These are phyloP conservation scores for Trogon melanurus DNA, from an alignment of 2,113 vertebrate genomes.

Conservation along the genomic window DNA sequence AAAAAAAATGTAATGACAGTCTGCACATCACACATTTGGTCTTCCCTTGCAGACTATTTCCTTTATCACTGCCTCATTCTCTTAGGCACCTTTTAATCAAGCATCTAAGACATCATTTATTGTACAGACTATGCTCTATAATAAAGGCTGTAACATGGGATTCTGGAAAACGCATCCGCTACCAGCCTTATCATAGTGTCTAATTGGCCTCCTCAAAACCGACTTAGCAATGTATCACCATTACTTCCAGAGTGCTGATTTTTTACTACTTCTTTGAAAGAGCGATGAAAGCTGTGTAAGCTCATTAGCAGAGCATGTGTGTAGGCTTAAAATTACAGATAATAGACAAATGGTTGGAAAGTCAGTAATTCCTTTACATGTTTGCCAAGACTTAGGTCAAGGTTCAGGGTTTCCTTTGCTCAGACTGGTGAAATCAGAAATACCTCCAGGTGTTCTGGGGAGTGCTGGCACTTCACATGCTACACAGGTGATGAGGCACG, in stretches of 20 bases:
- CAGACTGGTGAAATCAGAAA: slow-evolving; percentile 9
- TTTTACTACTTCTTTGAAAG: slow-evolving; percentile 26
- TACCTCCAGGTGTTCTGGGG: not conserved
- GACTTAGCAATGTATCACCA: not conserved
- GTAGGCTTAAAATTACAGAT: slow-evolving; percentile 60
- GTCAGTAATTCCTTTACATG: slow-evolving; percentile 38
- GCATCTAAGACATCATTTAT: not conserved
- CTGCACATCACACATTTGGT: not conserved
- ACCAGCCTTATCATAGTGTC: not conserved
- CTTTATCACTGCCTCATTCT: not conserved
- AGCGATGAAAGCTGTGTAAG: slow-evolving; percentile 41
- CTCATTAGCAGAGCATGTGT: slow-evolving; percentile 54
- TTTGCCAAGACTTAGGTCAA: slow-evolving; percentile 53
- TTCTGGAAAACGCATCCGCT: not conserved
- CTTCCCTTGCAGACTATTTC: not conserved
- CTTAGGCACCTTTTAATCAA: not conserved
- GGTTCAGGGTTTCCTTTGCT: slow-evolving; percentile 41
- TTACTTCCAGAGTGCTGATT: not conserved
- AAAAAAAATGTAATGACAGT: not conserved
- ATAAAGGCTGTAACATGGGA: not conserved
- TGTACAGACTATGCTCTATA: not conserved
- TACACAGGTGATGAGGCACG: not conserved
- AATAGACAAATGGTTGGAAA: slow-evolving; percentile 48
- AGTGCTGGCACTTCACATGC: not conserved
- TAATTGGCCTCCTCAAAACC: not conserved